Evolutionary conservation across 37 sponge, comb jelly and placozoan genomes (phyloP), one percentile per base, ranked within the genome.

Genomic region (Halisarca cf. caerulea): DNA sequence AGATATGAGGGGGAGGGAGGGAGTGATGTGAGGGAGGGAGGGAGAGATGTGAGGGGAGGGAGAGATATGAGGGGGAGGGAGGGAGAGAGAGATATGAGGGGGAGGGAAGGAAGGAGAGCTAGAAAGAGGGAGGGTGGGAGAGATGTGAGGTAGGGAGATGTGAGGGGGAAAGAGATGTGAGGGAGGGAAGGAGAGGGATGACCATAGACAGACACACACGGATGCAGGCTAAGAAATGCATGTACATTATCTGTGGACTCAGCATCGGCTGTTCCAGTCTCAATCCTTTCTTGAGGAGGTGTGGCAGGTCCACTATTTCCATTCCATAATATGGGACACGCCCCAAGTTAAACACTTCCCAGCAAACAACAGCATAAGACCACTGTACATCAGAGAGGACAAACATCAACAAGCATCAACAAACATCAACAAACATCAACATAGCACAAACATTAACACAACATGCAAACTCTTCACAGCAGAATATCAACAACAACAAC

Each of bases 301-400:
- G 35, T 8, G 69, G 69, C 69, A 68, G 69, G 2, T 68, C 69
- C 34, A 68, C 35, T 7, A 34, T 68, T 28, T 68, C 69, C 33
- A 68, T 34, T 1, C 69, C 69, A 68, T 68, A 34, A 28, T 68
- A 68, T 28, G 69, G 69, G 2, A 68, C 69, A 28, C 69, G 33
- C 69, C 69, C 69, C 32, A 68, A 34, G 34, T n/a, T 68, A 27
- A 68, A 68, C 33, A 68, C 69, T 34, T 68, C 69, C 69, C 69
- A 68, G 69, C 69, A 68, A 6, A 68, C 69, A 28, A 68, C 34
- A 4, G 35, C 69, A 68, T 34, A 68, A 34, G 69, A 68, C 69
- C 69, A 68, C 69, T 68, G 34, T 1, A 28, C 35, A 34, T 3
- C 25, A 20, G 57, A 62, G 64, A 23, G 6, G 30, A 7, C 4